Percentiles rank a stretch among this genome's conserved stretches.
phyloP scores from a whole-genome alignment of 2,113 vertebrate species.

The Grammomys surdaster region DNA sequence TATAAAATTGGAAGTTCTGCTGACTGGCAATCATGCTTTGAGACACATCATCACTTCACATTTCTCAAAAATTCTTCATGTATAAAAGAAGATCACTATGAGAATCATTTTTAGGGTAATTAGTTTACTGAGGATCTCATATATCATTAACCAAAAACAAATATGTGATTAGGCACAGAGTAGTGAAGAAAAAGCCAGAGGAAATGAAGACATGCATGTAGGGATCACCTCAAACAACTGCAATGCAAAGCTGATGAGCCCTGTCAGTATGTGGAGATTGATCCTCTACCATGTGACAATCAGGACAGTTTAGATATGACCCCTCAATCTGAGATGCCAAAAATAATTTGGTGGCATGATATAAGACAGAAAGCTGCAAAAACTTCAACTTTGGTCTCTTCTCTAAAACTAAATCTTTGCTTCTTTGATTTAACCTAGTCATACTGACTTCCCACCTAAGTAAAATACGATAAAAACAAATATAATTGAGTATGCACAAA shows the following conservation, averaged over 20 bases:
- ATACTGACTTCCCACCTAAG: neutral
- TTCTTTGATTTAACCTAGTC: neutral
- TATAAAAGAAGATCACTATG: neutral
- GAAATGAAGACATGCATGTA: neutral
- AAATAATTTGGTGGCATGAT: no score
- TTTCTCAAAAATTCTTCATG: neutral
- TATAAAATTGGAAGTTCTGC: neutral
- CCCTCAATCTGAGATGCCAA: neutral
- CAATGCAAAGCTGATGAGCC: neutral
- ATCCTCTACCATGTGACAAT: neutral
- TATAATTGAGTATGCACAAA: neutral
- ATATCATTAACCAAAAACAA: neutral
- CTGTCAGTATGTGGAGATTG: neutral
- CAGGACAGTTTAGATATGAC: neutral
- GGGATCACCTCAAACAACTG: neutral
- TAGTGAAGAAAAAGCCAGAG: neutral
- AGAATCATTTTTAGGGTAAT: neutral
- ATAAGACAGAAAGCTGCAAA: neutral
- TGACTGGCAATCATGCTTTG: neutral
- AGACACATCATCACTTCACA: neutral
- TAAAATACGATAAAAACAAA: neutral
- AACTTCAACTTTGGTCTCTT: neutral
- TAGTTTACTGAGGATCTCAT: neutral
- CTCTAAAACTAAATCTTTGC: neutral
- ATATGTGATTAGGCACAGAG: neutral